phyloP scores from a whole-genome alignment of 2,113 vertebrate genomes.

The Ptilonorhynchus violaceus region DNA sequence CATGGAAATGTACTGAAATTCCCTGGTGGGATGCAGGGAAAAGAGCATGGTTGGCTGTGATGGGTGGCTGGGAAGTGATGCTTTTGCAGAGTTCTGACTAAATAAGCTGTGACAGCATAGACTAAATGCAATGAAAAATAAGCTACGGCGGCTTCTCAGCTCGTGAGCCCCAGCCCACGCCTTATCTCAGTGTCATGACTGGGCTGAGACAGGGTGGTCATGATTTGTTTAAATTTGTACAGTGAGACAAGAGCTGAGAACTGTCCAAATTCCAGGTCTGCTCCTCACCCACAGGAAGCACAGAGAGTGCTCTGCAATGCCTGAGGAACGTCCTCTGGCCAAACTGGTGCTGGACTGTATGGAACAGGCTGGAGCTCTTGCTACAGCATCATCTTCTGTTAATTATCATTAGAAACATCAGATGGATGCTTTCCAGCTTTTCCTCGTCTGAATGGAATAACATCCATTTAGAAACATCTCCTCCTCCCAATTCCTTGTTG shows the following conservation, averaged over 20 bases:
- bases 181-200: background rate
- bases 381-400: background rate
- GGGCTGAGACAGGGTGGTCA: background rate
- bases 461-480: background rate
- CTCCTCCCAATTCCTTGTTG: background rate
- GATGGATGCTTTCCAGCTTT: background rate
- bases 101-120: background rate
- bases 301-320: background rate
- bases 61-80: background rate
- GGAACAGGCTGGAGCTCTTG: background rate
- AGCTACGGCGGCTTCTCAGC: fast-evolving
- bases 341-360: fast-evolving
- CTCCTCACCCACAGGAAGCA: background rate
- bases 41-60: background rate
- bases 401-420: background rate
- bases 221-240: background rate
- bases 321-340: background rate
- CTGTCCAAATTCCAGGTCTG: background rate
- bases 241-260: background rate
- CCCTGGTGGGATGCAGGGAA: background rate
- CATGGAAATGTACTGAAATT: background rate
- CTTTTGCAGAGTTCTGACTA: background rate
- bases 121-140: background rate
- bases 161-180: background rate
- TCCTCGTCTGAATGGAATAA: background rate